Evolutionary conservation across 2,797 vertebrate genomes (phyloP), one percentile per base, ranked within the genome.

Genomic region (Sebastes diaconus): DNA sequence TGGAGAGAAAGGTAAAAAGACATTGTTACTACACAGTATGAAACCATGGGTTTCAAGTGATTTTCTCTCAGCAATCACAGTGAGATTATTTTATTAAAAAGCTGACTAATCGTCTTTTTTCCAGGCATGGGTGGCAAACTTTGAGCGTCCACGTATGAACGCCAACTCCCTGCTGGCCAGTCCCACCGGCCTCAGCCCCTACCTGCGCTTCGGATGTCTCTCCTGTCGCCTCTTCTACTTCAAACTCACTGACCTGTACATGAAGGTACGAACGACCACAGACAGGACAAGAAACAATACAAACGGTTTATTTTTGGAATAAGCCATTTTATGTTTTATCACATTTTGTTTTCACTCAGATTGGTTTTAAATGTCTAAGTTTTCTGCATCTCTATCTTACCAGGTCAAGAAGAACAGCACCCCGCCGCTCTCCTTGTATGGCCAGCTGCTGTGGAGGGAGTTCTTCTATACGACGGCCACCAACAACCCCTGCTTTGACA

Each of bases 381-480:
- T 3, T 1, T 46, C 16, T 46, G 16, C 42, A 46, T 46, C 42
- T 46, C 30, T 18, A 8, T 77, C 24, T 57, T 8, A 5, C 67
- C 77, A 99, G 98, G 97, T 99, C 32, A 99, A 98, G 94, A 97
- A 97, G 93, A 97, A 98, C 93, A 96, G 96, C 79, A 95, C 94
- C 2, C 97, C 97, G 46, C 97, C 97, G 0, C 95, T 98, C 67
- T 98, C 97, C 25, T 96, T 98, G 78, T 99, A 98, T 55, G 98
- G 97, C 68, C 97, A 98, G 91, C 94, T 99, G 68, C 90, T 99
- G 85, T 98, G 97, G 97, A 96, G 98, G 80, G 98, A 99, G 92
- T 99, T 99, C 95, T 99, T 99, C 95, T 99, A 99, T 84, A 97
- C 97, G 10, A 96, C 96, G 0, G 97, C 98, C 1, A 99, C 97